Evolutionary conservation across 2,797 vertebrate species (phyloP).

Genomic region (Florisuga fusca): DNA sequence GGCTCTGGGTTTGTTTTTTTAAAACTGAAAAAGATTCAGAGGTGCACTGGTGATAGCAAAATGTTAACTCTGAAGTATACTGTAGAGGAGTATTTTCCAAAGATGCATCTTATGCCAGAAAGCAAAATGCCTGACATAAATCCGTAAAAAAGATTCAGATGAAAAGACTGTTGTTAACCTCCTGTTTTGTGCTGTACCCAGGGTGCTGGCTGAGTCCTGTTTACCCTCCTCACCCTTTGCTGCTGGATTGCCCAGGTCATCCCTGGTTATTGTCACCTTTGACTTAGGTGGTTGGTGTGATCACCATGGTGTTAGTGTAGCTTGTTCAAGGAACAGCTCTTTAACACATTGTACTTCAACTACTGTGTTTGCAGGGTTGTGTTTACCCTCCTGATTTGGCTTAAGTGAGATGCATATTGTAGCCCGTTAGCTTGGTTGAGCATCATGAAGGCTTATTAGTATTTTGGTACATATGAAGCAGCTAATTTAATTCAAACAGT

Average conservation of each 20-base stretch:
- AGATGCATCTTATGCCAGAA: not conserved
- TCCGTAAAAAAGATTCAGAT: not conserved
- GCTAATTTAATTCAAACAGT: conserved; percentile 39
- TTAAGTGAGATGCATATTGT: conserved; percentile 44
- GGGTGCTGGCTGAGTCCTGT: conserved; percentile 75
- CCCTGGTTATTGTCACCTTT: conserved; percentile 65
- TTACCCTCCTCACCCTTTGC: conserved; percentile 80
- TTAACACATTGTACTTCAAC: conserved; percentile 52
- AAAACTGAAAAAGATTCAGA: not conserved
- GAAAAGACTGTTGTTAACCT: conserved; percentile 27
- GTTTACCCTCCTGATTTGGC: conserved; percentile 75
- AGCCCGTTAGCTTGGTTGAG: not conserved
- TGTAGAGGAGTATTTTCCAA: not conserved
- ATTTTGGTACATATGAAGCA: conserved; percentile 39
- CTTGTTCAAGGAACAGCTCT: conserved; percentile 76
- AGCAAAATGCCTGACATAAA: not conserved
- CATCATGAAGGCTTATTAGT: not conserved
- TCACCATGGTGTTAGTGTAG: conserved; percentile 76
- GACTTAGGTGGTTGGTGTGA: conserved; percentile 45
- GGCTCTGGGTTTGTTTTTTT: not conserved
- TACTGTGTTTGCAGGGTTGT: conserved; percentile 68
- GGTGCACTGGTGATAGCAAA: not conserved
- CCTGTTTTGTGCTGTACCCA: conserved; percentile 74
- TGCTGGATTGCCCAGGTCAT: conserved; percentile 57
- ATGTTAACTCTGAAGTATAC: not conserved